Base-by-base conservation (phyloP, 2,113 vertebrate species). In the Poecile atricapillus region DNA sequence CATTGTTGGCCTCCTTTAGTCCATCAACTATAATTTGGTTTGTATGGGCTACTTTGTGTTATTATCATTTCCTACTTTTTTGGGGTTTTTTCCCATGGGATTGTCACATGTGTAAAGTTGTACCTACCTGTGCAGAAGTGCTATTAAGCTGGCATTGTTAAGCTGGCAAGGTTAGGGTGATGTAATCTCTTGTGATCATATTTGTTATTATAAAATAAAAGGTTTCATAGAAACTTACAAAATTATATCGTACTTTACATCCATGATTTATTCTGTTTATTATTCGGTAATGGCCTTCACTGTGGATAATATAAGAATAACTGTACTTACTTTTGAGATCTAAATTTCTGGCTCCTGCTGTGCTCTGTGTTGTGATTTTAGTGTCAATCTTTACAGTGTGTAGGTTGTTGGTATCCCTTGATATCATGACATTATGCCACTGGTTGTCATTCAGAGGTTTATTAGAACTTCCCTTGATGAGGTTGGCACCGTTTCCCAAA, bases 361-460 rank as follows among this genome's bases (percentile, higher is more conserved):
- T 99, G 86, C 98, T 99, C 93, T 99, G 99, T 0, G 99, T 99
- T 44, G 99, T 99, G 97, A 99, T 98, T 97, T 99, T 99, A 31
- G 99, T 99, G 97, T 99, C 99, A 13, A 99, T 99, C 97, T 99
- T 99, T 83, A 99, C 99, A 11, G 98, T 99, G 96, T 99, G 99
- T 28, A 99, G 98, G 91, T 99, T 99, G 98, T 98, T 99, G 90
- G 98, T 99, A 96, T 99, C 99, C 94, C 99, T 98, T 49, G 99
- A 99, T 96, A 99, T 99, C 97, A 99, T 99, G 71, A 99, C 99
- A 19, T 99, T 99, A 95, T 99, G 99, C 99, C 99, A 99, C 91
- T 99, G 98, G 97, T 99, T 99, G 98, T 99, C 99, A 30, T 99
- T 99, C 83, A 99, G 98, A 49, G 99, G 99, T 94, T 99, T 99